A percentile compares a stretch with the other conserved stretches of the same genome.
Conservation (phyloP, 2,888 invertebrate genomes). For the Endotricha flammealis region DNA sequence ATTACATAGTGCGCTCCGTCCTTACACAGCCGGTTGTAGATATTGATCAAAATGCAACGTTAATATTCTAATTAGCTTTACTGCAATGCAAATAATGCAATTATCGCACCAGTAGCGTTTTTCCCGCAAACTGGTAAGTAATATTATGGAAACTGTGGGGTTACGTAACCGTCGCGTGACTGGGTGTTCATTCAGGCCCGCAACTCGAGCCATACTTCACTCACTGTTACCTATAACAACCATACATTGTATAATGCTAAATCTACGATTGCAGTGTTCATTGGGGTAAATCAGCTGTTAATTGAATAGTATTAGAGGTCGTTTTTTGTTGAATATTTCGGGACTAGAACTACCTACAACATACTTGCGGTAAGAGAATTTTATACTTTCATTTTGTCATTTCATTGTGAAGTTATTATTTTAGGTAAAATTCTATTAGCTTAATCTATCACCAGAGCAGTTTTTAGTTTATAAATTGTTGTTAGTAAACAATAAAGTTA, state of each 20-base stretch:
- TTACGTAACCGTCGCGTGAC: slow-evolving; percentile 71
- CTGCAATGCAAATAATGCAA: slow-evolving; percentile 67
- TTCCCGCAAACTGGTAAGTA: slow-evolving; percentile 61
- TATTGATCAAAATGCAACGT: slow-evolving; percentile 44
- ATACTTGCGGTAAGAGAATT: too few species aligned
- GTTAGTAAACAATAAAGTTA: too few species aligned
- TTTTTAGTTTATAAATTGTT: too few species aligned
- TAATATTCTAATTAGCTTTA: slow-evolving; percentile 54
- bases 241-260: slow-evolving; percentile 6
- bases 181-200: slow-evolving; percentile 57
- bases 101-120: slow-evolving; percentile 61
- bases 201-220: slow-evolving; percentile 13
- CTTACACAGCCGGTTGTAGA: slow-evolving; percentile 29
- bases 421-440: too few species aligned
- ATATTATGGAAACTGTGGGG: slow-evolving; percentile 50
- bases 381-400: too few species aligned
- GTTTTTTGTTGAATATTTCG: too few species aligned
- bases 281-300: too few species aligned
- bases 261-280: neutral
- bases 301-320: too few species aligned
- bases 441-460: too few species aligned
- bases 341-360: neutral
- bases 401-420: slow-evolving; percentile 1
- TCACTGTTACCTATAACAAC: slow-evolving; percentile 5
- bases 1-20: neutral